Percentiles rank a stretch among this genome's conserved stretches.
Evolutionary conservation across 2,113 vertebrate species (phyloP).

Genomic region (Rhinolophus ferrumequinum): DNA sequence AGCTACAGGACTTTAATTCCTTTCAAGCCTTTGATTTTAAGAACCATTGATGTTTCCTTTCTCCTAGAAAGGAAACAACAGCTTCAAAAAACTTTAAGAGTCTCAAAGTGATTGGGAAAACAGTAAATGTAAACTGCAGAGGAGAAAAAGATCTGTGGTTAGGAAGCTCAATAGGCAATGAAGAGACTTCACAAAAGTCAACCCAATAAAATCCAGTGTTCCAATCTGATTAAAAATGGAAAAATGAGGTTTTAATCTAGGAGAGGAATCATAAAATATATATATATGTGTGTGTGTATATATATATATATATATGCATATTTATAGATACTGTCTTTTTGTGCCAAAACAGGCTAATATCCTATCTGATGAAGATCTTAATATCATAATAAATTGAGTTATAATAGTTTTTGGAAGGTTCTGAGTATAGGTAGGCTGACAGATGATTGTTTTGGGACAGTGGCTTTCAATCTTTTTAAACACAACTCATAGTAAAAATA

Average conservation of each 20-base stretch:
- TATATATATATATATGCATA: background rate
- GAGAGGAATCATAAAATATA: background rate
- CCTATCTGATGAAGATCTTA: slow-evolving; percentile 12
- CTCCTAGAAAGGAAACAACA: background rate
- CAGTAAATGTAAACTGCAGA: background rate
- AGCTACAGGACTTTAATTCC: background rate
- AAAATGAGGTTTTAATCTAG: background rate
- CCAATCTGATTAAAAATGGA: background rate
- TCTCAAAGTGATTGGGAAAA: background rate
- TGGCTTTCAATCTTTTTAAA: slow-evolving; percentile 32
- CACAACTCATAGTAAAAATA: slow-evolving; percentile 11
- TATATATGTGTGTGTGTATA: too few relatives aligned
- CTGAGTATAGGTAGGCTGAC: background rate
- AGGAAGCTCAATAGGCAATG: background rate
- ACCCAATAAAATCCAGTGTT: background rate
- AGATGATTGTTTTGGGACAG: background rate
- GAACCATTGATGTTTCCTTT: background rate
- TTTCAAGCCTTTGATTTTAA: slow-evolving; percentile 25
- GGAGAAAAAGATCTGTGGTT: background rate
- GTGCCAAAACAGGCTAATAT: background rate
- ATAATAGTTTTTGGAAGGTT: background rate
- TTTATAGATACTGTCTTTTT: background rate
- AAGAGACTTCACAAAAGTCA: background rate
- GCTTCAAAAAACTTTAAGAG: background rate
- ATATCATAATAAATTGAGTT: slow-evolving; percentile 38